phyloP scores from a whole-genome alignment of 2,113 vertebrate genomes.

The Semnopithecus entellus region DNA sequence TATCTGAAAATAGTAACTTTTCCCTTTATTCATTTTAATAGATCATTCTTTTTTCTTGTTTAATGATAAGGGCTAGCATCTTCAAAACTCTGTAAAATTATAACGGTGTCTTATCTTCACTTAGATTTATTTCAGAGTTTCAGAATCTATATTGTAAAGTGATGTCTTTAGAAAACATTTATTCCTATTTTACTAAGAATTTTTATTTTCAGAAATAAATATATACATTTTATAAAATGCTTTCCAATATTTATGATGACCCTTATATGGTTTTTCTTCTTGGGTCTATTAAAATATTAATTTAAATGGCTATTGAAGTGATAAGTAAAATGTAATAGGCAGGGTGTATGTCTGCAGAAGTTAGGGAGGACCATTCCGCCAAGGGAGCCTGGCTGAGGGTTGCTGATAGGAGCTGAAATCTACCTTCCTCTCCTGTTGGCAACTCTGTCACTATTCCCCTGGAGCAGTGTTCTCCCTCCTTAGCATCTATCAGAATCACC shows the following conservation, averaged over 20 bases:
- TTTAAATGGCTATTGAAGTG: not conserved
- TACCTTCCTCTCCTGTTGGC: not conserved
- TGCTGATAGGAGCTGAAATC: not conserved
- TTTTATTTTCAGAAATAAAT: not conserved
- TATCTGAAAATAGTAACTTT: not conserved
- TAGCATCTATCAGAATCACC: not conserved
- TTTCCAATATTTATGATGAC: not conserved
- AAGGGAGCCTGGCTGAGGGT: not conserved
- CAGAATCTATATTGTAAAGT: not conserved
- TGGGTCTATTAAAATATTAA: not conserved
- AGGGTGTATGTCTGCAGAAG: not conserved
- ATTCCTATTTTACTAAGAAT: not conserved
- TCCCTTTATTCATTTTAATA: not conserved
- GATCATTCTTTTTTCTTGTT: not conserved
- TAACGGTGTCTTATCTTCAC: not conserved
- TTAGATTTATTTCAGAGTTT: not conserved
- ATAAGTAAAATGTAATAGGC: not conserved
- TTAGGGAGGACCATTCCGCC: accelerated
- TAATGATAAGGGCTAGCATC: not conserved
- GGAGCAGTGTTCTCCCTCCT: not conserved
- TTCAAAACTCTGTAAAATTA: not conserved
- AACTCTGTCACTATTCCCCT: not conserved
- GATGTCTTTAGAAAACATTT: not conserved
- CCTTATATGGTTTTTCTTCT: not conserved
- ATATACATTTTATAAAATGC: not conserved